Percentiles rank a stretch among this genome's conserved stretches.
These are phyloP conservation scores for Macroramphosus scolopax DNA, from an alignment of 2,797 vertebrate genomes.

Conservation along the genomic window DNA sequence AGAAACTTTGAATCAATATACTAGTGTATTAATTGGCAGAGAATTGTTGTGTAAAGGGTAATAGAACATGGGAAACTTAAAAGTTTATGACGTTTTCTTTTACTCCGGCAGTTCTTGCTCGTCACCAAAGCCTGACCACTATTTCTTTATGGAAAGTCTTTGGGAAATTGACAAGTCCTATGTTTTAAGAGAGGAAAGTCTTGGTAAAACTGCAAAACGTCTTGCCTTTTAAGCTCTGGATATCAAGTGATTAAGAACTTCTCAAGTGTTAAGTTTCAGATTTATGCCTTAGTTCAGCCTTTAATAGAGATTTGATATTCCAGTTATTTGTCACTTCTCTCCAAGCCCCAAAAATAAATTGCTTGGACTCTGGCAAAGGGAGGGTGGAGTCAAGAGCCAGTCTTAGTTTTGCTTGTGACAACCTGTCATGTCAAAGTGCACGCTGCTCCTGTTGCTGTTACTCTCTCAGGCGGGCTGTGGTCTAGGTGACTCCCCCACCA, in stretches of 20 bases:
- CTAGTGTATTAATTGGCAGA: background rate
- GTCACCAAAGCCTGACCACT: background rate
- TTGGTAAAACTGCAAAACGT: slow-evolving; percentile 62
- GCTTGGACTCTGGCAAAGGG: slow-evolving; percentile 69
- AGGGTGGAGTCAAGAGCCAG: slow-evolving; percentile 62
- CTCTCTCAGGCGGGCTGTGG: slow-evolving; percentile 51
- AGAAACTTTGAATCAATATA: too few relatives aligned
- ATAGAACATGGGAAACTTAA: background rate
- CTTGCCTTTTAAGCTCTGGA: slow-evolving; percentile 34
- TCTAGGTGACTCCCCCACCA: slow-evolving; percentile 60
- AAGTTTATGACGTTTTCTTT: slow-evolving; percentile 5
- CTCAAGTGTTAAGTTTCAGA: slow-evolving; percentile 75
- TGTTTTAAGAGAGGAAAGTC: slow-evolving; percentile 36
- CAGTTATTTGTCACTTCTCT: slow-evolving; percentile 83
- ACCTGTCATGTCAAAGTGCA: slow-evolving; percentile 74
- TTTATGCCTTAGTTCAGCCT: slow-evolving; percentile 82
- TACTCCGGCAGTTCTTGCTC: background rate
- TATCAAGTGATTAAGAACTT: slow-evolving; percentile 63
- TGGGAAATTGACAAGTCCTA: slow-evolving; percentile 26
- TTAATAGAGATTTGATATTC: slow-evolving; percentile 84
- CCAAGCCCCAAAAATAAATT: slow-evolving; percentile 81
- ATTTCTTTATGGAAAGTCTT: slow-evolving; percentile 7
- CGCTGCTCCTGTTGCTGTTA: slow-evolving; percentile 66
- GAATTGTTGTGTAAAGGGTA: too few relatives aligned
- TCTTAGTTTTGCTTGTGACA: slow-evolving; percentile 75